phyloP scores from a whole-genome alignment of 2,888 invertebrate genomes.

The Lasioglossum pauxillum region DNA sequence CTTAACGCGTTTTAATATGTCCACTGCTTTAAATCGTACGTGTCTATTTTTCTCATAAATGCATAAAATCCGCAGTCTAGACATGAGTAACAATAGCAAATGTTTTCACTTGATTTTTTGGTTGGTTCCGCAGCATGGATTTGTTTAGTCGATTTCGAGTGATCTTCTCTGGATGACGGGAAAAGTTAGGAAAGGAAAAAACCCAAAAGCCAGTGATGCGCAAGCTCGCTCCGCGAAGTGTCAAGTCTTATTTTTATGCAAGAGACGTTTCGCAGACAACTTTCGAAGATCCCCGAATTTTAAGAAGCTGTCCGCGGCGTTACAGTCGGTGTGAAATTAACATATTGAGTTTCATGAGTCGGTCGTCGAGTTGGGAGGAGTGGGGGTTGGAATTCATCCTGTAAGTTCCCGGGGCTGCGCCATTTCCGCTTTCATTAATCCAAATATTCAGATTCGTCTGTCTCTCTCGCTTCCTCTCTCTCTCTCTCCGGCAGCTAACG shows the following conservation, averaged over 20 bases:
- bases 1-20: too few relatives aligned
- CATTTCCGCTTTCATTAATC: conserved; percentile 20
- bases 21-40: too few relatives aligned
- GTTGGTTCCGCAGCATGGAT: background rate
- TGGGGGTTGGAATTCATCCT: conserved; percentile 7
- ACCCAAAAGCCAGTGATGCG: background rate
- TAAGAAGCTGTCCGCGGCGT: background rate
- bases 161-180: background rate
- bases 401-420: background rate
- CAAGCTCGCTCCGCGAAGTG: background rate
- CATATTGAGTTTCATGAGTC: conserved; percentile 13
- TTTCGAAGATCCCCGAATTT: background rate
- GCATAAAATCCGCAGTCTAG: too few relatives aligned
- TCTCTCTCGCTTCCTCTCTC: background rate
- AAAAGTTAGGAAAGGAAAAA: background rate
- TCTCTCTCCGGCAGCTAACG: background rate
- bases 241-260: background rate
- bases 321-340: conserved; percentile 11
- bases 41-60: too few relatives aligned
- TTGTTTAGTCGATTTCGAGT: background rate
- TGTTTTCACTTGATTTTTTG: background rate
- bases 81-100: background rate
- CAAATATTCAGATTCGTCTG: conserved; percentile 12
- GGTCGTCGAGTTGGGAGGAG: background rate
- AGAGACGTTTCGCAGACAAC: background rate